These are phyloP conservation scores for Platycercus adscitus DNA, from an alignment of 2,113 vertebrate genomes.

Conservation along the genomic window DNA sequence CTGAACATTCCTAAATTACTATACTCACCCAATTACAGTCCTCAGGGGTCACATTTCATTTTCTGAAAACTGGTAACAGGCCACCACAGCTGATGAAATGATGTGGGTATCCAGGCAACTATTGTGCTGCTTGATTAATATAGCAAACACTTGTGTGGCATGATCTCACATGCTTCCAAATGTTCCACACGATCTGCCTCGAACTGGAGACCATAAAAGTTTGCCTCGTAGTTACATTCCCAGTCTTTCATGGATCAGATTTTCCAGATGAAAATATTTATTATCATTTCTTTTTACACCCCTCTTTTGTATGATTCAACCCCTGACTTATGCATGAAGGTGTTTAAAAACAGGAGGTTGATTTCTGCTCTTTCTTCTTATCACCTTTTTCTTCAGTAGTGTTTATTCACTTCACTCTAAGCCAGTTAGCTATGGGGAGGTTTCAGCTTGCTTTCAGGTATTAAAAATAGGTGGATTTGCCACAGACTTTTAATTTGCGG, in stretches of 20 bases:
- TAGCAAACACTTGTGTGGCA: conserved; percentile 24
- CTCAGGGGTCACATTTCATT: conserved; percentile 71
- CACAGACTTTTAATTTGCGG: neutral
- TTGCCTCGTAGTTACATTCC: neutral
- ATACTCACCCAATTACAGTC: conserved; percentile 66
- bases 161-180: conserved; percentile 29
- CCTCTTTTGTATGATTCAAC: neutral
- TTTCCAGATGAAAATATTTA: conserved; percentile 35
- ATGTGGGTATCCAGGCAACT: conserved; percentile 67
- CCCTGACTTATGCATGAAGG: neutral
- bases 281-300: neutral
- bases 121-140: conserved; percentile 51
- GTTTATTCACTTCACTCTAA: neutral
- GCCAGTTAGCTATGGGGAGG: neutral
- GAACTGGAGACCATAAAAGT: neutral
- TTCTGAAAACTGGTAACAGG: conserved; percentile 73
- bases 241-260: neutral
- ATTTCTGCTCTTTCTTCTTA: neutral
- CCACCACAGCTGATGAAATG: conserved; percentile 67
- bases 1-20: conserved; percentile 66
- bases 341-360: neutral
- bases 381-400: neutral
- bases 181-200: conserved; percentile 3
- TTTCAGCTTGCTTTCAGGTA: neutral
- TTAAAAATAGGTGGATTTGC: neutral